A percentile compares a stretch with the other conserved stretches of the same genome.
phyloP scores from a whole-genome alignment of 2,888 invertebrate species.

The Tipula confusa region DNA sequence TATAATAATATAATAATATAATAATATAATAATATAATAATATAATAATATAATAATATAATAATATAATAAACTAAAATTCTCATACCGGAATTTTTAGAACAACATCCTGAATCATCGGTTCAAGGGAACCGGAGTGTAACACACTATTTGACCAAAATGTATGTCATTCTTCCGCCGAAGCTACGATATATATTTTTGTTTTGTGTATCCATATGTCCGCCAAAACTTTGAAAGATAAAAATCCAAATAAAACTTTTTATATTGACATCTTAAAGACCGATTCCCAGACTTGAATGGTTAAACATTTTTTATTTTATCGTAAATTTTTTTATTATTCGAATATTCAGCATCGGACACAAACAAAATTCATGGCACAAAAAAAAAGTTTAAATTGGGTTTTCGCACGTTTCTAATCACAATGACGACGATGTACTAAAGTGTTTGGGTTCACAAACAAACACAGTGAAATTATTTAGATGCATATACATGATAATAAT shows the following conservation, averaged over 20 bases:
- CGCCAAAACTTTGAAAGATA: not conserved
- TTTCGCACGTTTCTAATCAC: not conserved
- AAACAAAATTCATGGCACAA: not conserved
- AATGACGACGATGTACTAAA: not conserved
- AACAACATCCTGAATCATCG: too few relatives aligned
- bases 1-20: too few relatives aligned
- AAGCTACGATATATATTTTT: too few relatives aligned
- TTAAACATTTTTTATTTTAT: not conserved
- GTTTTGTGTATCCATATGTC: not conserved
- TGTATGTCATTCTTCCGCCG: too few relatives aligned
- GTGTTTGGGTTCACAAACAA: not conserved
- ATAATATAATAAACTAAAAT: too few relatives aligned
- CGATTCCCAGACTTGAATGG: slow-evolving; percentile 25
- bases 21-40: too few relatives aligned
- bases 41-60: too few relatives aligned
- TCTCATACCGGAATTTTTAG: too few relatives aligned
- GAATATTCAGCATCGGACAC: not conserved
- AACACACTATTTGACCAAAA: too few relatives aligned
- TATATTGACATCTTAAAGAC: slow-evolving; percentile 7
- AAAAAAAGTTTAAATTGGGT: not conserved
- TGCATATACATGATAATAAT: not conserved
- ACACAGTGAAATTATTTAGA: not conserved
- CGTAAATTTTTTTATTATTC: not conserved
- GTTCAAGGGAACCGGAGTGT: too few relatives aligned
- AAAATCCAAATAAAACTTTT: not conserved